Evolutionary conservation across 64 coral and sea anemone genomes (phyloP), one percentile per base, ranked within the genome.

Genomic region (Stylophora pistillata): DNA sequence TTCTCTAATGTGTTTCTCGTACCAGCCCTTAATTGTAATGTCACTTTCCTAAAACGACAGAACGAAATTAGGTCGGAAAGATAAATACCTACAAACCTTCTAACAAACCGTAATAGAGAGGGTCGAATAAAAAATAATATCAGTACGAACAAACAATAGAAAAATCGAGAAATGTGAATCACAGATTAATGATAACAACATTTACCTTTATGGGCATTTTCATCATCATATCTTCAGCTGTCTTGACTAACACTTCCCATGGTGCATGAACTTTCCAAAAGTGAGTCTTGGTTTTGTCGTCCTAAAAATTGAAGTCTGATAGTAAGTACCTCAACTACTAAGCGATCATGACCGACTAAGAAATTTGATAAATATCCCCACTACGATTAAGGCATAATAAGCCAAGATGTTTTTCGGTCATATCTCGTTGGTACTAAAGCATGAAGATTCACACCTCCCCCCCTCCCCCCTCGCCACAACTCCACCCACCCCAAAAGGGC

Each of bases 221-320:
- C 81, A 99, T 95, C 71, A 95, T 85, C 87, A 99, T 99, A 11
- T 95, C 91, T 77, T 99, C 97, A 10, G 97, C 97, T 72, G 82
- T 91, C 10, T 71, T 72, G 25, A 74, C 64, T 18, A 99, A 60
- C 9, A 79, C 73, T 10, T 95, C 90, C 87, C 94, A 95, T 34
- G 93, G 93, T 9, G 68, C 93, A 71, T 95, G 97, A 10, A 99
- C n/a, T 87, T 99, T 95, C 4, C 93, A 64, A 85, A 93, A 99
- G 37, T 93, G 90, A 29, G 95, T 96, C 88, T 96, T 90, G 30
- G 68, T 80, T 15, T 99, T 74, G 54, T 86, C 80, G 29, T 90
- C 89, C 89, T 90, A 20, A n/a, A 2, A 78, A 60, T 61, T 21
- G 29, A 27, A 41, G 79, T 26, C 15, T 11, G 16, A 15, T 15